Conservation (phyloP, 2,797 vertebrate genomes). For the Acipenser oxyrinchus region DNA sequence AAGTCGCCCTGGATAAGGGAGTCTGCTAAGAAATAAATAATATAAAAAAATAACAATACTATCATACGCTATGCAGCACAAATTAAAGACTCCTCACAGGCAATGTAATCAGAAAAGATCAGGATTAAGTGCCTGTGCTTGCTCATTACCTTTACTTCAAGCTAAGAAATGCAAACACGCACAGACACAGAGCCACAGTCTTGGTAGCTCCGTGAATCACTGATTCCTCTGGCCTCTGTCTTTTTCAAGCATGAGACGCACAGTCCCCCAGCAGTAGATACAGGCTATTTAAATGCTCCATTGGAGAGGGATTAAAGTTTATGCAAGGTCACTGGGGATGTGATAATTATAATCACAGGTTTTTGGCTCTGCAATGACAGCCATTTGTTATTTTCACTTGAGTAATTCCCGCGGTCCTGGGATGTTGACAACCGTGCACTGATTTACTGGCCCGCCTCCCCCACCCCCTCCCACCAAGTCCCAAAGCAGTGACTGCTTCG, state of each 20-base stretch:
- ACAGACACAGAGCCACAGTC: slow-evolving; percentile 23
- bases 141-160: too few relatives aligned
- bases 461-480: slow-evolving; percentile 26
- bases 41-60: too few relatives aligned
- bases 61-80: too few relatives aligned
- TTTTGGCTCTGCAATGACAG: slow-evolving; percentile 99
- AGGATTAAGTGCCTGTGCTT: too few relatives aligned
- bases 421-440: slow-evolving; percentile 96
- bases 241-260: slow-evolving; percentile 47
- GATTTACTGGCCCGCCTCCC: slow-evolving; percentile 85
- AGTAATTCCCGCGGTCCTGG: slow-evolving; percentile 83
- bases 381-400: slow-evolving; percentile 99
- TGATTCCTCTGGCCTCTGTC: slow-evolving; percentile 49
- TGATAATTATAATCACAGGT: slow-evolving; percentile 99
- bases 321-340: slow-evolving; percentile 99
- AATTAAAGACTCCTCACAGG: too few relatives aligned
- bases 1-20: too few relatives aligned
- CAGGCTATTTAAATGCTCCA: slow-evolving; percentile 99
- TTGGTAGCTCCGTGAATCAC: slow-evolving; percentile 56
- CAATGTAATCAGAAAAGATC: too few relatives aligned
- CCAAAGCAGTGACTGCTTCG: too few relatives aligned
- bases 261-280: slow-evolving; percentile 59
- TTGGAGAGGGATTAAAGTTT: slow-evolving; percentile 99
- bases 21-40: too few relatives aligned
- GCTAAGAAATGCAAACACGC: too few relatives aligned